These are phyloP conservation scores for Rhyacophila evoluta DNA, from an alignment of 2,888 invertebrate genomes.

Conservation along the genomic window DNA sequence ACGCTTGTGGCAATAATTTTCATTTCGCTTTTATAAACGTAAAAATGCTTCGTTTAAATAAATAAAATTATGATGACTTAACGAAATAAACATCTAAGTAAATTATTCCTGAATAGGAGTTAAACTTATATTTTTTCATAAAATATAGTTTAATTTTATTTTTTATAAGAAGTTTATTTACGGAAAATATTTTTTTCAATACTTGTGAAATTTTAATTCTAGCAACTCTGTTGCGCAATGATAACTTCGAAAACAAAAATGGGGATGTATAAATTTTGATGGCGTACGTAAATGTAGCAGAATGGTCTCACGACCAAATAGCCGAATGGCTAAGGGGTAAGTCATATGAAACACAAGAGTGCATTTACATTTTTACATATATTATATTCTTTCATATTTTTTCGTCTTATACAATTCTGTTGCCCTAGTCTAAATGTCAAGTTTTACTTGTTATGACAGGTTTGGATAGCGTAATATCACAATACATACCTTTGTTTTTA, in stretches of 20 bases:
- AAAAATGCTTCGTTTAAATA: too few species aligned
- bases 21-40: too few species aligned
- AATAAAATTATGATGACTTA: too few species aligned
- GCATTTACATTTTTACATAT: background rate
- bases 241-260: conserved; percentile 45
- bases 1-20: too few species aligned
- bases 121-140: too few species aligned
- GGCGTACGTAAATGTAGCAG: conserved; percentile 88
- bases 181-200: too few species aligned
- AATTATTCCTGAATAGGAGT: too few species aligned
- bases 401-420: background rate
- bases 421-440: conserved; percentile 23
- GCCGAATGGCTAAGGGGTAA: conserved; percentile 91
- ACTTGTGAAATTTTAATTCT: background rate
- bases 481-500: conserved; percentile 84
- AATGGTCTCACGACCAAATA: conserved; percentile 92
- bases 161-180: too few species aligned
- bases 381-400: background rate
- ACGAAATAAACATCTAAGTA: too few species aligned
- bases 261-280: conserved; percentile 60
- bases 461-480: conserved; percentile 81
- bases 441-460: conserved; percentile 67
- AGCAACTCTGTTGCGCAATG: conserved; percentile 36
- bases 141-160: too few species aligned
- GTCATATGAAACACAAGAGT: conserved; percentile 49